These are phyloP conservation scores for Archocentrus centrarchus DNA, from an alignment of 2,113 vertebrate species.

Conservation along the genomic window DNA sequence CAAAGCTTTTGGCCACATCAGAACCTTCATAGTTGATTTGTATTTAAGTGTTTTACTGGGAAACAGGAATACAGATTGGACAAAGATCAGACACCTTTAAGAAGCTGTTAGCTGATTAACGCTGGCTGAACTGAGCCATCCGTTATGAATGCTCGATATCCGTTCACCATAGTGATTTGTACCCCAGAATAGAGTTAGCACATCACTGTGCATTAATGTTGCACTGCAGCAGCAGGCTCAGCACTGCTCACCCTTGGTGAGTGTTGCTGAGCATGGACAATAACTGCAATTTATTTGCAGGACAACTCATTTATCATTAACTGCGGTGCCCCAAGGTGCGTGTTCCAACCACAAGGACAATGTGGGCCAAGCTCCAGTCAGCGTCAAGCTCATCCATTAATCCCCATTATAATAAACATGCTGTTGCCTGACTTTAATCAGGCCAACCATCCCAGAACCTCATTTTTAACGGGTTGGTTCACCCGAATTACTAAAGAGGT, in stretches of 20 bases:
- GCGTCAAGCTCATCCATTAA: constrained; percentile 63
- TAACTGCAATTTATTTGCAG: constrained; percentile 72
- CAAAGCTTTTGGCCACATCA: constrained; percentile 8
- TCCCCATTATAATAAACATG: constrained; percentile 64
- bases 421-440: constrained; percentile 27
- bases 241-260: constrained; percentile 28
- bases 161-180: constrained; percentile 31
- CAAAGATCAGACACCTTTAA: constrained; percentile 17
- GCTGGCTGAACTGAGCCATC: constrained; percentile 13
- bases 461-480: constrained; percentile 26
- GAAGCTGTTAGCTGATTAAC: constrained; percentile 17
- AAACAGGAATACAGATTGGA: not conserved
- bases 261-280: constrained; percentile 56
- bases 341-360: constrained; percentile 69
- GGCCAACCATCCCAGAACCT: not conserved
- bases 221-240: constrained; percentile 26
- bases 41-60: constrained; percentile 8
- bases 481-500: constrained; percentile 9
- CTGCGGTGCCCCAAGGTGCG: constrained; percentile 56
- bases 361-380: constrained; percentile 61
- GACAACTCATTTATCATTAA: constrained; percentile 69
- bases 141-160: constrained; percentile 10
- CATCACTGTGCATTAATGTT: constrained; percentile 32
- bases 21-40: constrained; percentile 40
- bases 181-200: not conserved